phyloP scores from a whole-genome alignment of 1,140 invertebrate species.

The Papilio machaon region DNA sequence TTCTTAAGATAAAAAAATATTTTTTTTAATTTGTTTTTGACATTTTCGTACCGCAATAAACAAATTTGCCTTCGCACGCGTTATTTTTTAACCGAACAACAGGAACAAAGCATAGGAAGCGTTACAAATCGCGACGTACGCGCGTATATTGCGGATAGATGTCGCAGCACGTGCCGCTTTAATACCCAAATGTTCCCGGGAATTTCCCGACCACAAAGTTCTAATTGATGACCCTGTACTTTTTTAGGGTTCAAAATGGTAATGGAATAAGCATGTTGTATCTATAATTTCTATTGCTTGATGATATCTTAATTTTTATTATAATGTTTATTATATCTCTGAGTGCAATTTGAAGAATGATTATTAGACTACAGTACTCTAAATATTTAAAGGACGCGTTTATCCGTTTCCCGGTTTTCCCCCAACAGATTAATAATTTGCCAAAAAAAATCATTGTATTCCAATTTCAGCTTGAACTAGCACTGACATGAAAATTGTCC shows the following conservation, averaged over 20 bases:
- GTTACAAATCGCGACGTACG: conserved; percentile 53
- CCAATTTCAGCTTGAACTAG: no score
- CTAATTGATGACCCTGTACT: conserved; percentile 36
- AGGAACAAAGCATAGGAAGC: conserved; percentile 41
- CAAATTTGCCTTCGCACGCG: conserved; percentile 43
- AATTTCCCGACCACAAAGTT: conserved; percentile 27
- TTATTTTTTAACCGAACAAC: conserved; percentile 38
- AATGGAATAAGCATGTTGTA: conserved; percentile 53
- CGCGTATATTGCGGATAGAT: conserved; percentile 54
- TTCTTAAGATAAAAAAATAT: neutral
- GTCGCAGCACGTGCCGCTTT: conserved; percentile 52
- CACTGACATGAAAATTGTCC: no score
- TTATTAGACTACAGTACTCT: conserved; percentile 3
- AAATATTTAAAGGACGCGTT: neutral
- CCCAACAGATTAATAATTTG: no score
- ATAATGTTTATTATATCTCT: neutral
- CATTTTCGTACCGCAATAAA: conserved; percentile 8
- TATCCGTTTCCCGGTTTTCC: neutral
- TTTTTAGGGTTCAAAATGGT: conserved; percentile 43
- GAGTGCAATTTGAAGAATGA: conserved; percentile 35
- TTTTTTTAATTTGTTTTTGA: neutral
- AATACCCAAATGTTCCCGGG: conserved; percentile 10
- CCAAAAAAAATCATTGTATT: no score
- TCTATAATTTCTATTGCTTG: conserved; percentile 40
- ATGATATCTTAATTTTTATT: conserved; percentile 26